phyloP scores from a whole-genome alignment of 2,888 invertebrate genomes.

The Blera fallax region DNA sequence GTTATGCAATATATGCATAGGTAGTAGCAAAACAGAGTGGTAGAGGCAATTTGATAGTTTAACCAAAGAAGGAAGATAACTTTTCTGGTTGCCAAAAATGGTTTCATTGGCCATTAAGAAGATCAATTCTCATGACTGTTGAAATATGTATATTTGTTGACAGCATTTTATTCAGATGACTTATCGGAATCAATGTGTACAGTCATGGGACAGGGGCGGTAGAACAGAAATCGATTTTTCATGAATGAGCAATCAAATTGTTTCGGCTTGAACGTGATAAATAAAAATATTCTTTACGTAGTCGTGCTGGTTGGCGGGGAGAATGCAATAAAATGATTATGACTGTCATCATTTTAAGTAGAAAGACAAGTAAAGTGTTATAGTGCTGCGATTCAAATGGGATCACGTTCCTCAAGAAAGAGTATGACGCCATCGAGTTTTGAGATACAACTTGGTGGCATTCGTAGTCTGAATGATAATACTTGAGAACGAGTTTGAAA shows the following conservation, averaged over 20 bases:
- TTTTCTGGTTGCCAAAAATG: neutral
- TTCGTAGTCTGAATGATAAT: too few relatives aligned
- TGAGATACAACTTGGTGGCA: too few relatives aligned
- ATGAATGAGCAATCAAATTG: constrained; percentile 30
- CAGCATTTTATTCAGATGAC: neutral
- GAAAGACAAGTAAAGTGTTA: neutral
- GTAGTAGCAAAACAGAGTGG: neutral
- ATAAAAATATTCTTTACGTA: constrained; percentile 18
- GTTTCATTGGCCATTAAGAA: neutral
- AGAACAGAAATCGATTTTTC: constrained; percentile 7
- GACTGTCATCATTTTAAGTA: neutral
- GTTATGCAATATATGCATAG: neutral
- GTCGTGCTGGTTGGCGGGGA: constrained; percentile 6
- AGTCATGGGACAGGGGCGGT: neutral
- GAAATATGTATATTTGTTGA: neutral
- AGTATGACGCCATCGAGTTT: neutral
- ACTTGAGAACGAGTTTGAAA: too few relatives aligned
- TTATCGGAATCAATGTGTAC: neutral
- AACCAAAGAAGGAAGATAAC: too few relatives aligned
- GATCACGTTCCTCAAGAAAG: neutral
- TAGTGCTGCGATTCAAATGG: neutral
- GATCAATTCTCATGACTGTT: neutral
- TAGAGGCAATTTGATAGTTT: neutral
- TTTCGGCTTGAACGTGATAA: constrained; percentile 16
- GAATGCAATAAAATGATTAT: neutral